These are phyloP conservation scores for Trypoxylus dichotomus DNA, from an alignment of 1,140 invertebrate genomes.

Conservation along the genomic window DNA sequence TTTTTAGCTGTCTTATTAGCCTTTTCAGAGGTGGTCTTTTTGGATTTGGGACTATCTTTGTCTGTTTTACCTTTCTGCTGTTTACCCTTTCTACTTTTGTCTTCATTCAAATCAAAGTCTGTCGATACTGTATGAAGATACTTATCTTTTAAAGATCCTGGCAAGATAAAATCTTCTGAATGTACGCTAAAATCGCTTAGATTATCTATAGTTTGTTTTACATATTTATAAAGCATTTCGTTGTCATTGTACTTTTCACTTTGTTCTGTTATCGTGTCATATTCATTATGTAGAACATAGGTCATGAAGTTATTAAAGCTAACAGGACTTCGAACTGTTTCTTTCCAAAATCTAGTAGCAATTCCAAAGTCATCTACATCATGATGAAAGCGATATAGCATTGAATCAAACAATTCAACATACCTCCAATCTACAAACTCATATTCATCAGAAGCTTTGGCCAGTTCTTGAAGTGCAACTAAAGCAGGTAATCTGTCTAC, in stretches of 20 bases:
- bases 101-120: neutral
- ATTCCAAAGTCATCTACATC: constrained; percentile 25
- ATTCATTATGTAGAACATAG: neutral
- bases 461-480: neutral
- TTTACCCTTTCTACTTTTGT: neutral
- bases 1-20: neutral
- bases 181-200: neutral
- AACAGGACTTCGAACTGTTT: neutral
- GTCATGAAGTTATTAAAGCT: constrained; percentile 13
- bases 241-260: neutral
- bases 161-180: neutral
- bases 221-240: neutral
- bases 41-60: neutral
- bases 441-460: neutral
- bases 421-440: neutral
- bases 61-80: neutral
- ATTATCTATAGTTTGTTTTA: neutral
- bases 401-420: neutral
- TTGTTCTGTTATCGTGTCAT: neutral
- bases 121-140: neutral
- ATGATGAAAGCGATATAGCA: constrained; percentile 23
- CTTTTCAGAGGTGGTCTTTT: neutral
- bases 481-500: neutral
- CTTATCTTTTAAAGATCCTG: neutral
- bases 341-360: neutral